These are phyloP conservation scores for Tricholaema leucomelas DNA, from an alignment of 2,113 vertebrate species.

Conservation along the genomic window DNA sequence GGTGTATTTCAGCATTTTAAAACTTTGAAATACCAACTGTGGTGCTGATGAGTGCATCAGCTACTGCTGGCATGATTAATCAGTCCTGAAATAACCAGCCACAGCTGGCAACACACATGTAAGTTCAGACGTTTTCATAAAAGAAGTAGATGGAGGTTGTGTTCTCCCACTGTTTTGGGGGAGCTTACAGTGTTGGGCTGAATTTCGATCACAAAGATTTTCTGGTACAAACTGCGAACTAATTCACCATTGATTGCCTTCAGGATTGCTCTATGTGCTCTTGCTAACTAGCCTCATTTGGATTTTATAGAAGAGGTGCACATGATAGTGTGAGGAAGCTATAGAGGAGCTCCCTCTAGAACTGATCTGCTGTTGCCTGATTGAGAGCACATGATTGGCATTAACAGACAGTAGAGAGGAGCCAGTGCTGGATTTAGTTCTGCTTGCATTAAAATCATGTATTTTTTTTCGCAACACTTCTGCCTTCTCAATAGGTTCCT, in stretches of 20 bases:
- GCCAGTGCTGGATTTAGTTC: background rate
- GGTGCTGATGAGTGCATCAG: background rate
- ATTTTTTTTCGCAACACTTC: background rate
- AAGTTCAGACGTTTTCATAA: background rate
- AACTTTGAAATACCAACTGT: background rate
- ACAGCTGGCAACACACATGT: background rate
- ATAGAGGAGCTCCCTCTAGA: background rate
- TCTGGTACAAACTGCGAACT: background rate
- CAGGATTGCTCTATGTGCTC: background rate
- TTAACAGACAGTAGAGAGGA: background rate
- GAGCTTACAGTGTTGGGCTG: rapidly evolving
- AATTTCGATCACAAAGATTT: background rate
- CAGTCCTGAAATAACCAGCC: slow-evolving; percentile 16
- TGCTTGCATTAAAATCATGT: background rate
- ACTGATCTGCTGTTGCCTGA: background rate
- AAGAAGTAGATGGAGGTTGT: background rate
- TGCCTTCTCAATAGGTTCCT: background rate
- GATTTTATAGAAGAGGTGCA: background rate
- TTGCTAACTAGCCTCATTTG: rapidly evolving
- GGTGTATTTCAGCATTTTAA: background rate
- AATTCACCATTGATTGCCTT: background rate
- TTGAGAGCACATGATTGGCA: rapidly evolving
- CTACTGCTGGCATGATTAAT: slow-evolving; percentile 13
- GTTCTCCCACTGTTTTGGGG: background rate
- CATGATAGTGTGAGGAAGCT: background rate